These are phyloP conservation scores for Hoplodrina blanda DNA, from an alignment of 2,888 invertebrate genomes.

Conservation along the genomic window DNA sequence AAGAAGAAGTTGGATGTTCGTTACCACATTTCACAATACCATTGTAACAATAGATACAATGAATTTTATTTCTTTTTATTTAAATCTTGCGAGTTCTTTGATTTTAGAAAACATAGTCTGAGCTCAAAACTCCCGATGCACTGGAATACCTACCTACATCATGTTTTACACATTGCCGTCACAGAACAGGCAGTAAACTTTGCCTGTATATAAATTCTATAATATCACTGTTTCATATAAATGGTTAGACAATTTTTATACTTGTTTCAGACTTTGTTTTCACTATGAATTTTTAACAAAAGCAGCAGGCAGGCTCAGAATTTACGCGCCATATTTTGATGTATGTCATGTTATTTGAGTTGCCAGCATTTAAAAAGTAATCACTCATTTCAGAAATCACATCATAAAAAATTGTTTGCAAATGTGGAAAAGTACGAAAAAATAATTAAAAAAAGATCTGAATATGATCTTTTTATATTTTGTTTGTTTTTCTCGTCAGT, in stretches of 20 bases:
- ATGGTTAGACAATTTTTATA: background rate
- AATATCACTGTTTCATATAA: background rate
- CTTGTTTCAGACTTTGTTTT: too few relatives aligned
- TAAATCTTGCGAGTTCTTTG: background rate
- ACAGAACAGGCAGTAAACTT: background rate
- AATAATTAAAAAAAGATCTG: too few relatives aligned
- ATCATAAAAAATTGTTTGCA: background rate
- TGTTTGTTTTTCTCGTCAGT: background rate
- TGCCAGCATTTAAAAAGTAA: constrained; percentile 29
- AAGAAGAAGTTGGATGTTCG: too few relatives aligned
- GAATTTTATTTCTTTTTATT: background rate
- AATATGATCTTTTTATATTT: too few relatives aligned
- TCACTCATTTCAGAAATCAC: background rate
- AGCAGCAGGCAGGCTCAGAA: background rate
- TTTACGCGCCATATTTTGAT: constrained; percentile 46
- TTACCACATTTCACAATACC: too few relatives aligned
- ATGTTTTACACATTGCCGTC: background rate
- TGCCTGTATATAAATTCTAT: background rate
- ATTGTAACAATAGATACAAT: background rate
- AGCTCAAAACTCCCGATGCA: background rate
- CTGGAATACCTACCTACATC: too few relatives aligned
- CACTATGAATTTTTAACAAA: background rate
- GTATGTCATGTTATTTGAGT: background rate
- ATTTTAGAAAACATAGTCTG: background rate
- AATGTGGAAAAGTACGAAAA: background rate